A percentile compares a stretch with the other conserved stretches of the same genome.
phyloP scores from a whole-genome alignment of 2,797 vertebrate genomes.

The Parambassis ranga region DNA sequence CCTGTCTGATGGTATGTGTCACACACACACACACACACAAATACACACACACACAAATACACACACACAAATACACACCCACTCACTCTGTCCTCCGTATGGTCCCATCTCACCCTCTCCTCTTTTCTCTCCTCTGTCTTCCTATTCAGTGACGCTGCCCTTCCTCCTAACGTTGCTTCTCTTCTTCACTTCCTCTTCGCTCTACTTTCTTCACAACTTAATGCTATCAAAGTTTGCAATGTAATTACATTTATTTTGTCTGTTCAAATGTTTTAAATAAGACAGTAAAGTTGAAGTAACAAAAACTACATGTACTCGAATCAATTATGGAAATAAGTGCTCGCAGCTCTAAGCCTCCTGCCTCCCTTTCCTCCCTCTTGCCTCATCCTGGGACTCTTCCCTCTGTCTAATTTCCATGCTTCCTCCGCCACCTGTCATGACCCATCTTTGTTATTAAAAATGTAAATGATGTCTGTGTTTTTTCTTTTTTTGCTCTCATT shows the following conservation, averaged over 20 bases:
- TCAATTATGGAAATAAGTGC: constrained; percentile 12
- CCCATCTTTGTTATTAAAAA: constrained; percentile 46
- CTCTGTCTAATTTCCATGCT: constrained; percentile 13
- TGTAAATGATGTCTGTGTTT: constrained; percentile 42
- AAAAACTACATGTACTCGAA: neutral
- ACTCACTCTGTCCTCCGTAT: neutral
- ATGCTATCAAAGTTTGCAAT: too few species aligned
- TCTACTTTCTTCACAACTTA: neutral
- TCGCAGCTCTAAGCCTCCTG: neutral
- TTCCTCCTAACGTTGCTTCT: neutral
- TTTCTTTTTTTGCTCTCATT: constrained; percentile 53
- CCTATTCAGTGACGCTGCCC: neutral
- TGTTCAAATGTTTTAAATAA: too few species aligned
- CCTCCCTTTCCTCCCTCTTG: neutral
- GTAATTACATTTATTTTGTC: too few species aligned
- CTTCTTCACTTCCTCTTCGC: neutral
- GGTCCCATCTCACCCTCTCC: neutral
- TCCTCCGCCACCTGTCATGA: constrained; percentile 36
- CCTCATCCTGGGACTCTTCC: constrained; percentile 16
- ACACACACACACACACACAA: constrained; percentile 9
- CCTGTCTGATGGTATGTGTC: constrained; percentile 49
- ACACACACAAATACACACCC: neutral
- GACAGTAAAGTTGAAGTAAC: too few species aligned
- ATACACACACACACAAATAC: neutral
- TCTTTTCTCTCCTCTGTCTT: constrained; percentile 14